Percentiles rank a stretch among this genome's conserved stretches.
These are phyloP conservation scores for Hylomyscus alleni DNA, from an alignment of 2,797 vertebrate genomes.

Conservation along the genomic window DNA sequence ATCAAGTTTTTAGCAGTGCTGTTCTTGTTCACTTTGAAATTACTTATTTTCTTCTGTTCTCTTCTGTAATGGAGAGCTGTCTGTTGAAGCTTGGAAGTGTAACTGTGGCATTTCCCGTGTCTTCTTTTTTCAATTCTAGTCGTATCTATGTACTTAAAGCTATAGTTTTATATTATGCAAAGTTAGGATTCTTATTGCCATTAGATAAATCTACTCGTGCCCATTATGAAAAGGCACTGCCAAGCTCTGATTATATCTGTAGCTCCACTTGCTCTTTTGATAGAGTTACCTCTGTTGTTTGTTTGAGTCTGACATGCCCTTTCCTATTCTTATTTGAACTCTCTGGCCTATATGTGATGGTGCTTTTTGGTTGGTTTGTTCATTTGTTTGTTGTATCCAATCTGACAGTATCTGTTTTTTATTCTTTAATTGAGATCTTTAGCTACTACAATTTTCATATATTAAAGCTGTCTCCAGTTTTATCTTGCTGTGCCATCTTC, in stretches of 20 bases:
- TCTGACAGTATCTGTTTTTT: background rate
- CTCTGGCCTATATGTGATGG: background rate
- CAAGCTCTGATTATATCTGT: background rate
- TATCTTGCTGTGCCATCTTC: background rate
- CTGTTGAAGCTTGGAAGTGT: background rate
- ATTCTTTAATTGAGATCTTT: conserved; percentile 5
- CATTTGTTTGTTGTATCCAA: background rate
- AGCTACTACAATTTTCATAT: background rate
- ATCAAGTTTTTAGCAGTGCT: background rate
- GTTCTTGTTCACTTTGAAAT: background rate
- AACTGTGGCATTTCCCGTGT: background rate
- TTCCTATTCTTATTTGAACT: background rate
- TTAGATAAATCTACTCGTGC: background rate
- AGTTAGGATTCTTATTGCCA: background rate
- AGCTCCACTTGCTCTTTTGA: background rate
- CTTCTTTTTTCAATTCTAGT: background rate
- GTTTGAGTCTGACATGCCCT: background rate
- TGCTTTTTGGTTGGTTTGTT: background rate
- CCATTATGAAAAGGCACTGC: background rate
- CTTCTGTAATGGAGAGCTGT: background rate
- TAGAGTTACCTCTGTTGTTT: too few species aligned
- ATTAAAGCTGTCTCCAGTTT: background rate
- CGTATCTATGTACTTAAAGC: background rate
- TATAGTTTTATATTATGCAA: background rate
- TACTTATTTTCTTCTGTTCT: background rate